phyloP scores from a whole-genome alignment of 1,140 invertebrate species.

The Drosophila santomea region DNA sequence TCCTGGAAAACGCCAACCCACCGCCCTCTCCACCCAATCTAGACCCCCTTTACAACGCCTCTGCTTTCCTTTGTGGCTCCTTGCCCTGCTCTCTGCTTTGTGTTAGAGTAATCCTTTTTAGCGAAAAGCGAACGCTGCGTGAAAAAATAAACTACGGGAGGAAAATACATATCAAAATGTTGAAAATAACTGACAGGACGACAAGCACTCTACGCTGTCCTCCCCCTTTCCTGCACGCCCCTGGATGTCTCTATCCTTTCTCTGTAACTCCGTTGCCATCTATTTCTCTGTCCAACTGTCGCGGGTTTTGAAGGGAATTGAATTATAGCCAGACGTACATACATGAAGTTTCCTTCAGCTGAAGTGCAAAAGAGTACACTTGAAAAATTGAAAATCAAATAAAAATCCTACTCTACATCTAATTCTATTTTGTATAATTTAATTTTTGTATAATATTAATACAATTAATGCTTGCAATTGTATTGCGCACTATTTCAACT shows the following conservation, averaged over 20 bases:
- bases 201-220: constrained; percentile 18
- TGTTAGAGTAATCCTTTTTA: constrained; percentile 79
- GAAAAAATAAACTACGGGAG: constrained; percentile 33
- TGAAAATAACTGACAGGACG: constrained; percentile 75
- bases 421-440: too few species aligned
- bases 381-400: not conserved
- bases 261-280: constrained; percentile 28
- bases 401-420: too few species aligned
- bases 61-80: constrained; percentile 18
- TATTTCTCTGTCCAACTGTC: constrained; percentile 62
- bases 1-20: not conserved
- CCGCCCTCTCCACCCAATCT: too few species aligned
- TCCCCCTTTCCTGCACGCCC: not conserved
- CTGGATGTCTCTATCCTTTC: constrained; percentile 23
- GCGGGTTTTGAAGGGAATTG: constrained; percentile 70
- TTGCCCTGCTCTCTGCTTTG: constrained; percentile 60
- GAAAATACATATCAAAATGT: constrained; percentile 72
- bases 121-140: constrained; percentile 51
- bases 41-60: not conserved
- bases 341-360: constrained; percentile 37
- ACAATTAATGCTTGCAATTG: too few species aligned
- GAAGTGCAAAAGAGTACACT: constrained; percentile 5
- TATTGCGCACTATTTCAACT: too few species aligned
- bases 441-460: too few species aligned
- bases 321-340: constrained; percentile 65